phyloP scores from a whole-genome alignment of 2,797 vertebrate species.

The Phyllotis vaccarum region DNA sequence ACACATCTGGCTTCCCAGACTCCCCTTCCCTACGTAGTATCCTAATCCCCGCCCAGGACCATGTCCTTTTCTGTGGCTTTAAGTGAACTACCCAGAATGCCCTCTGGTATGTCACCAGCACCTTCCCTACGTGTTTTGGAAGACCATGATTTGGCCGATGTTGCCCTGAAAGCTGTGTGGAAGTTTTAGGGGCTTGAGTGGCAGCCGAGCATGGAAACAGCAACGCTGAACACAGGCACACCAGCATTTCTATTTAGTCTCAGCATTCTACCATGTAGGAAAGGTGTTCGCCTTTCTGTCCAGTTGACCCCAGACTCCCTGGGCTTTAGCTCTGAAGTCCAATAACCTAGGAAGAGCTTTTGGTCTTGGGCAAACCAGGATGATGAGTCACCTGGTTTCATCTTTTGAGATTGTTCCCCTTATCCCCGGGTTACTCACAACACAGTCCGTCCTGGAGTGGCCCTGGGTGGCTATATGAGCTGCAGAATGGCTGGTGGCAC shows the following conservation, averaged over 20 bases:
- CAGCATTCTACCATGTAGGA: background rate
- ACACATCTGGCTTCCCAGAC: background rate
- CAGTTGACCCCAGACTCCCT: background rate
- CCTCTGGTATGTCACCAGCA: background rate
- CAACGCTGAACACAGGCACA: accelerated
- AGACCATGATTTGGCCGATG: background rate
- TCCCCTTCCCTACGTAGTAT: no score
- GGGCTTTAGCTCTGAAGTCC: background rate
- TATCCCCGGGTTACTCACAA: background rate
- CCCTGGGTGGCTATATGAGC: background rate
- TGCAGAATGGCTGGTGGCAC: background rate
- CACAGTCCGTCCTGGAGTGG: background rate
- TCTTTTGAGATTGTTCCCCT: background rate
- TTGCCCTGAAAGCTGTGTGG: background rate
- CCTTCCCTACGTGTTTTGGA: background rate
- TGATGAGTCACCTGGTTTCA: accelerated
- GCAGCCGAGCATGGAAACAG: accelerated
- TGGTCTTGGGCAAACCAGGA: background rate
- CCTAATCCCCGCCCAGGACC: background rate
- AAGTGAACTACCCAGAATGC: background rate
- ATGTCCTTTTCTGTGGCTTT: accelerated
- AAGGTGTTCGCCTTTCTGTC: background rate
- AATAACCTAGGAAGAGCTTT: background rate
- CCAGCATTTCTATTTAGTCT: background rate
- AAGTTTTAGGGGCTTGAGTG: no score